Evolutionary conservation across 92 coral and sea anemone genomes (phyloP).

Genomic region (Umimayanthus chanpuru): DNA sequence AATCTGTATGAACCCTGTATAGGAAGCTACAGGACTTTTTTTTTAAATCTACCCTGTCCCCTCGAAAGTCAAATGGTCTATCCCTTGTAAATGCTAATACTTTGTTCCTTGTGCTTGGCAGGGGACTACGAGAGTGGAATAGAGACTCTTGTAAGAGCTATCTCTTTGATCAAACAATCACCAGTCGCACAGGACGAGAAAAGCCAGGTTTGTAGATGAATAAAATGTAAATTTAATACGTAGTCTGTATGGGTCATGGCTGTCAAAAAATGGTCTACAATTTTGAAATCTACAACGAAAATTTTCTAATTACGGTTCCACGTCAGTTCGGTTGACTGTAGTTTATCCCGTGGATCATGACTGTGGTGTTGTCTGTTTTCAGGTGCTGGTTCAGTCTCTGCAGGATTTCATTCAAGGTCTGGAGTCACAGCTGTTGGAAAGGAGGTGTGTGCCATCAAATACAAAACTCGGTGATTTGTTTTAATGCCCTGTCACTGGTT

Average conservation of each 20-base stretch:
- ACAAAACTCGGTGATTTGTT: neutral
- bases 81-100: neutral
- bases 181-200: constrained; percentile 94
- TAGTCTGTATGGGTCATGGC: too few species aligned
- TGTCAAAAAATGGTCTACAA: too few species aligned
- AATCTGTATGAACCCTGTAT: too few species aligned
- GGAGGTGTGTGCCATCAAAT: constrained; percentile 54
- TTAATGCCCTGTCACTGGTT: neutral
- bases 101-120: constrained; percentile 6
- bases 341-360: neutral
- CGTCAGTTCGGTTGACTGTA: neutral
- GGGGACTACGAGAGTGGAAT: constrained; percentile 96
- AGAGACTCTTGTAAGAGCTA: constrained; percentile 93
- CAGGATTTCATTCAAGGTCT: constrained; percentile 95
- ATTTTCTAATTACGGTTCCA: too few species aligned
- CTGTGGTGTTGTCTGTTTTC: neutral
- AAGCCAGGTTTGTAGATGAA: constrained; percentile 64
- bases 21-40: too few species aligned
- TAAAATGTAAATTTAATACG: too few species aligned
- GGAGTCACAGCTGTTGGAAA: constrained; percentile 87
- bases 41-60: too few species aligned
- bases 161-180: constrained; percentile 94
- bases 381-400: constrained; percentile 93
- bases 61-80: too few species aligned
- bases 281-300: too few species aligned